phyloP scores from a whole-genome alignment of 2,113 vertebrate species.

The Bubo blakistoni region DNA sequence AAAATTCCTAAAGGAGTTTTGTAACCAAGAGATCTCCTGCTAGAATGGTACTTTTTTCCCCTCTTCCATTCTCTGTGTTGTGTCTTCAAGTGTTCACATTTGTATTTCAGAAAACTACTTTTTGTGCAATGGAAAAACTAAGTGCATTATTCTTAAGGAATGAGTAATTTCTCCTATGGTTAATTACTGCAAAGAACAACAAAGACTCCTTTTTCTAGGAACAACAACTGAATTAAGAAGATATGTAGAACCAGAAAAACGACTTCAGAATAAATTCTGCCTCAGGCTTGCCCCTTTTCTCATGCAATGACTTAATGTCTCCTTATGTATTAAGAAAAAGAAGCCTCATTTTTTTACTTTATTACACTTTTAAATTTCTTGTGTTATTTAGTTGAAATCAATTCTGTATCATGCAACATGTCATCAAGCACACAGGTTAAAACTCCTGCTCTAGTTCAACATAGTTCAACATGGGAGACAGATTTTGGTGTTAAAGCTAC shows the following conservation, averaged over 20 bases:
- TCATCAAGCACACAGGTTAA: neutral
- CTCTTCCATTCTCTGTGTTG: neutral
- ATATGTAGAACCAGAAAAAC: neutral
- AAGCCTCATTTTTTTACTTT: neutral
- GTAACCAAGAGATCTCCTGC: neutral
- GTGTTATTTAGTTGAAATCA: neutral
- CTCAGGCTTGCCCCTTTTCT: neutral
- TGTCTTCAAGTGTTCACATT: neutral
- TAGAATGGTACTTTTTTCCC: neutral
- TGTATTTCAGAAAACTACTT: neutral
- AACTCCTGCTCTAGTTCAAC: neutral
- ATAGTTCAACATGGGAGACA: neutral
- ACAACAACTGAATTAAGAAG: neutral
- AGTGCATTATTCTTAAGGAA: neutral
- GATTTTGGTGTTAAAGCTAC: neutral
- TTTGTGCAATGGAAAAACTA: neutral
- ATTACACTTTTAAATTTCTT: neutral
- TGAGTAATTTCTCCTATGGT: neutral
- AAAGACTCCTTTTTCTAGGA: neutral
- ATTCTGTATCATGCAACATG: neutral
- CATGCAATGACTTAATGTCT: neutral
- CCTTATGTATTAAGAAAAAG: neutral
- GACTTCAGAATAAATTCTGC: neutral
- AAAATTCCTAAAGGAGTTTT: neutral
- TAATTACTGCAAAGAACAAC: neutral